Conservation (phyloP, 2,113 vertebrate genomes). For the Pipra filicauda region DNA sequence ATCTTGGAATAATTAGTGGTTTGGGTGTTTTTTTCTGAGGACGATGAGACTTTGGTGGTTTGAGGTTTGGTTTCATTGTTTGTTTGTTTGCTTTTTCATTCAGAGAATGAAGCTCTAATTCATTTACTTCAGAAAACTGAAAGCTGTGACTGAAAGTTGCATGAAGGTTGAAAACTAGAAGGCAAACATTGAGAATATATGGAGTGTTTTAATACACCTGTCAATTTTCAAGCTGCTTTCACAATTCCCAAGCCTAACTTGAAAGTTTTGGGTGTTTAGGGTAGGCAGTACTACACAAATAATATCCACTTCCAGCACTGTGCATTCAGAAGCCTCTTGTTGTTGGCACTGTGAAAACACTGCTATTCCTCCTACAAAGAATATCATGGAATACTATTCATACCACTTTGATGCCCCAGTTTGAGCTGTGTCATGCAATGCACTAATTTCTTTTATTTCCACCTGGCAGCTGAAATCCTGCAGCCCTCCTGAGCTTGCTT, state of each 20-base stretch:
- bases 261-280: neutral
- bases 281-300: neutral
- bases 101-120: neutral
- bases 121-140: neutral
- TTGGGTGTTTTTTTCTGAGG: neutral
- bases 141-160: neutral
- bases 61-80: neutral
- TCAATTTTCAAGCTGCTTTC: neutral
- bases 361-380: neutral
- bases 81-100: neutral
- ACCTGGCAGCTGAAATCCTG: neutral
- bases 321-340: neutral
- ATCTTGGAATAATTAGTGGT: neutral
- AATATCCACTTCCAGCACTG: neutral
- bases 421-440: neutral
- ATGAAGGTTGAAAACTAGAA: neutral
- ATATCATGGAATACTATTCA: neutral
- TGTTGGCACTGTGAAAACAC: neutral
- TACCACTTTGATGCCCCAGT: neutral
- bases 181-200: neutral
- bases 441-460: neutral
- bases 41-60: neutral
- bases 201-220: neutral
- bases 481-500: neutral
- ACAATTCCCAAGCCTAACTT: neutral